Percentiles rank a stretch among this genome's conserved stretches.
Evolutionary conservation across 30 jellyfish, hydroid and myxozoan genomes (phyloP).

Genomic region (Aurelia sp.): DNA sequence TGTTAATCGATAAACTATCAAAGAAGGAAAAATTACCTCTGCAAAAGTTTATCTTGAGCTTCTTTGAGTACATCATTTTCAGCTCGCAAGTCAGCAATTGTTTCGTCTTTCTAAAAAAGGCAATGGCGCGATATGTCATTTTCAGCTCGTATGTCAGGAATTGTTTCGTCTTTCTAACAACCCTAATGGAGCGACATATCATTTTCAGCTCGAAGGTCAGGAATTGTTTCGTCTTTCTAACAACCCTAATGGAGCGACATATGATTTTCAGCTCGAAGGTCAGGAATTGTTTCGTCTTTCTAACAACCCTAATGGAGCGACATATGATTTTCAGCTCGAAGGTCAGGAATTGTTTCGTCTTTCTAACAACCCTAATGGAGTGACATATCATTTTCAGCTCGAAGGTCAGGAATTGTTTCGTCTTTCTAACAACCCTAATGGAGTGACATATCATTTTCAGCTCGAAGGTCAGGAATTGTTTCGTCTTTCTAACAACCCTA

Average conservation of each 20-base stretch:
- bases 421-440: background rate
- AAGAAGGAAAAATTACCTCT: conserved; percentile 60
- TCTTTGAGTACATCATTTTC: conserved; percentile 87
- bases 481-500: background rate
- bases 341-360: conserved; percentile 24
- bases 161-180: background rate
- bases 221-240: background rate
- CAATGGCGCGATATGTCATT: too few species aligned
- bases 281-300: conserved; percentile 1
- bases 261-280: conserved; percentile 2
- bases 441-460: too few species aligned
- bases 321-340: background rate
- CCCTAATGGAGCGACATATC: too few species aligned
- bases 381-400: too few species aligned
- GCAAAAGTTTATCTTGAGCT: conserved; percentile 86
- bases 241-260: background rate
- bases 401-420: conserved; percentile 34
- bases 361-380: background rate
- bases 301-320: background rate
- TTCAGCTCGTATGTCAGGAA: conserved; percentile 31
- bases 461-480: conserved; percentile 35
- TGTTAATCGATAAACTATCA: background rate
- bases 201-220: conserved; percentile 30
- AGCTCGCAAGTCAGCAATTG: conserved; percentile 66
- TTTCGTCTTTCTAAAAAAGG: too few species aligned